phyloP scores from a whole-genome alignment of 2,888 invertebrate species.

The Amphipyra tragopoginis region DNA sequence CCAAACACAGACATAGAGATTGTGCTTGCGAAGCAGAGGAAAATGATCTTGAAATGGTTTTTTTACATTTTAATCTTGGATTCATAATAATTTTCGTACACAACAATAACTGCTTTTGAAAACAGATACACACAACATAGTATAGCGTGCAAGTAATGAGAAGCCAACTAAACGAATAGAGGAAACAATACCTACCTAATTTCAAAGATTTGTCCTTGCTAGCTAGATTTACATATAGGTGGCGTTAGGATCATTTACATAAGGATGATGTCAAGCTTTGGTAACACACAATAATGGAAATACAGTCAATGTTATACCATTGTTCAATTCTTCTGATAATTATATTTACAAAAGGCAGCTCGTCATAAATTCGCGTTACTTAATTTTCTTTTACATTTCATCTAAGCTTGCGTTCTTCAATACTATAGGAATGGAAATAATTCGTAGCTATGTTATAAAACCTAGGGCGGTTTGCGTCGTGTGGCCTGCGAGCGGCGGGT shows the following conservation, averaged over 20 bases:
- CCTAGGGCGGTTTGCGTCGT: too few species aligned
- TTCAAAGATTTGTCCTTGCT: constrained; percentile 78
- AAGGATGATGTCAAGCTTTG: constrained; percentile 48
- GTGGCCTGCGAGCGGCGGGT: too few species aligned
- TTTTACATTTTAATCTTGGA: too few species aligned
- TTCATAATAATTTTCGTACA: constrained; percentile 16
- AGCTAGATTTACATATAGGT: constrained; percentile 72
- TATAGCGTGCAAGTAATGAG: constrained; percentile 51
- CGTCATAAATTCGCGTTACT: too few species aligned
- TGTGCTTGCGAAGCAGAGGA: too few species aligned
- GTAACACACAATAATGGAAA: constrained; percentile 47
- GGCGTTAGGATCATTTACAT: constrained; percentile 66
- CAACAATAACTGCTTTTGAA: constrained; percentile 33
- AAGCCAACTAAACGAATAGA: constrained; percentile 56
- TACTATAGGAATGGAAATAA: too few species aligned
- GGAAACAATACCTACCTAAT: constrained; percentile 71
- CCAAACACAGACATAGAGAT: too few species aligned
- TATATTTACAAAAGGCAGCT: neutral
- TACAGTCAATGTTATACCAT: constrained; percentile 21
- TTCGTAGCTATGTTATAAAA: too few species aligned
- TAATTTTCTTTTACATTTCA: too few species aligned
- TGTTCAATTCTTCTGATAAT: constrained; percentile 38
- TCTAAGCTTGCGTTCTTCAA: too few species aligned
- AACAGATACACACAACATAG: constrained; percentile 43
- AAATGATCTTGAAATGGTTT: too few species aligned